Conservation (phyloP, 2,797 vertebrate species). For the Myripristis murdjan region DNA sequence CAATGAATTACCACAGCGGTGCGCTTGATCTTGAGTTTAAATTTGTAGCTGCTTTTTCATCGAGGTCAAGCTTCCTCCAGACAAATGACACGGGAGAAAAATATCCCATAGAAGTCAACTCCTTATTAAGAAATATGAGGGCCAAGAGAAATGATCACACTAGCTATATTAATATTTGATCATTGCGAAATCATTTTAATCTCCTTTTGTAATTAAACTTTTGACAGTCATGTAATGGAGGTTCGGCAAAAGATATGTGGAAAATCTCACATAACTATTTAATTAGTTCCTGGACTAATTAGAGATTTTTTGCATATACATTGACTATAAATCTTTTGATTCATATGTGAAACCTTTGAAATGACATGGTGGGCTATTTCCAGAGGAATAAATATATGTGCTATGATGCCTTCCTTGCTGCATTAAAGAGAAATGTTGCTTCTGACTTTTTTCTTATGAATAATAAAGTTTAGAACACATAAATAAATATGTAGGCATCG, state of each 20-base stretch:
- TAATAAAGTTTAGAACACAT: conserved; percentile 15
- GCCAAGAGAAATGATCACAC: conserved; percentile 67
- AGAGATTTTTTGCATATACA: conserved; percentile 60
- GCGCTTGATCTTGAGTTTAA: conserved; percentile 18
- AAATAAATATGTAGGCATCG: conserved; percentile 28
- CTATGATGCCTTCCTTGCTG: conserved; percentile 7
- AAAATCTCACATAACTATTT: conserved; percentile 76
- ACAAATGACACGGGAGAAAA: conserved; percentile 42
- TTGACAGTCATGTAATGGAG: conserved; percentile 82
- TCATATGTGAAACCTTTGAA: conserved; percentile 2
- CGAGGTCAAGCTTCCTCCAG: conserved; percentile 49
- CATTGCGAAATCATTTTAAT: conserved; percentile 78
- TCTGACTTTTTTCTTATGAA: not conserved
- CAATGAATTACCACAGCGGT: not conserved
- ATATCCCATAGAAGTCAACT: conserved; percentile 50
- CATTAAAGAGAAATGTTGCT: not conserved
- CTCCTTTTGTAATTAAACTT: conserved; percentile 84
- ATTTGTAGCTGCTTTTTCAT: conserved; percentile 39
- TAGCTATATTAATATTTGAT: conserved; percentile 81
- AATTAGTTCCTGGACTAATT: conserved; percentile 79
- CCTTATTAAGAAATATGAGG: conserved; percentile 73
- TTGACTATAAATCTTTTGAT: conserved; percentile 53
- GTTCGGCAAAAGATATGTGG: conserved; percentile 75
- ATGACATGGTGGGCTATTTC: conserved; percentile 23
- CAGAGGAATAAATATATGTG: not conserved